Conservation (phyloP, 2,113 vertebrate species). For the Butastur rufipennis region DNA sequence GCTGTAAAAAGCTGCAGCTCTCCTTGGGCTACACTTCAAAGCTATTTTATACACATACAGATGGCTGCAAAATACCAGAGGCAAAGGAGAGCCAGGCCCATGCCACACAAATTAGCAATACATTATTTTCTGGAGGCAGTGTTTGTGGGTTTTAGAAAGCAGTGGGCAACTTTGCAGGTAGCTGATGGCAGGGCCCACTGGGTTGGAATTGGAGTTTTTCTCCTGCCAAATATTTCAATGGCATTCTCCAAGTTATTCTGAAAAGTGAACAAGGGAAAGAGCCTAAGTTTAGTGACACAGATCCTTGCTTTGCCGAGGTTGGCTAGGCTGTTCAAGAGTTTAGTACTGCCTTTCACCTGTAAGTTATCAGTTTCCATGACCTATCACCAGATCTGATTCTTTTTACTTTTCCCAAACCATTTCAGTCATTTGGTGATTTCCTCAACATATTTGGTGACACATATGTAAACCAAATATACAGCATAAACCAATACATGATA, state of each 20-base stretch:
- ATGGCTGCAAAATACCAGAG: background rate
- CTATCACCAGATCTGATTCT: background rate
- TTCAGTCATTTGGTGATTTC: background rate
- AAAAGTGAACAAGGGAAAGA: background rate
- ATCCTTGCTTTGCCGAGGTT: background rate
- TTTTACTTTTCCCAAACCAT: background rate
- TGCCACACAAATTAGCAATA: background rate
- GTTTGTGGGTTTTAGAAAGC: background rate
- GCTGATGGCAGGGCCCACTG: background rate
- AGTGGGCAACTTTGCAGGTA: background rate
- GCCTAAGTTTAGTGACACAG: background rate
- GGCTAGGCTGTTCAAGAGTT: background rate
- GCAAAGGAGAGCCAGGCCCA: background rate
- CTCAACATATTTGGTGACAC: background rate
- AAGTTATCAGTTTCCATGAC: background rate
- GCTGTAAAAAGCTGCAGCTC: background rate
- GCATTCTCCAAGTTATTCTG: slow-evolving; percentile 12
- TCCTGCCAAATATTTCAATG: background rate
- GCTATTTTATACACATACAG: background rate
- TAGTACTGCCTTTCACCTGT: background rate
- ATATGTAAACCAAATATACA: background rate
- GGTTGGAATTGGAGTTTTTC: background rate
- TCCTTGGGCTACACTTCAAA: background rate
- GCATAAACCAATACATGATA: background rate
- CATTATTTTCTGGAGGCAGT: background rate